Percentiles rank a stretch among this genome's conserved stretches.
Evolutionary conservation across 2,113 vertebrate species (phyloP).

Genomic region (Chionomys nivalis): DNA sequence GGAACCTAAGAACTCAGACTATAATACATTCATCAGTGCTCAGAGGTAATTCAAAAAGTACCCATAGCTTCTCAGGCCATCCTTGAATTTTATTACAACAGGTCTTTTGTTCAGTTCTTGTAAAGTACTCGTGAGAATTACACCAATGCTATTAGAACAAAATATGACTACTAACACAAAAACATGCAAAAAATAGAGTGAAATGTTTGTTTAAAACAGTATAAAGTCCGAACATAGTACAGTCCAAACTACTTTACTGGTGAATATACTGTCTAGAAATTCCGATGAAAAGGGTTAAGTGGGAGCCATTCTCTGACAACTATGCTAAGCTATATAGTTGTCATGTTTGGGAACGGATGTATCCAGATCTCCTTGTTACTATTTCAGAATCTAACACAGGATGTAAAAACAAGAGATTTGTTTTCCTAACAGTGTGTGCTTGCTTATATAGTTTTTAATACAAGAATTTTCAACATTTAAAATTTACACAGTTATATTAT

Average conservation of each 20-base stretch:
- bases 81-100: not conserved
- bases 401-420: not conserved
- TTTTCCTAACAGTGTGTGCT: not conserved
- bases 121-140: not conserved
- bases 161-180: not conserved
- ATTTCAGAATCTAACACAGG: not conserved
- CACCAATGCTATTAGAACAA: not conserved
- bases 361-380: not conserved
- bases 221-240: not conserved
- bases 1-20: not conserved
- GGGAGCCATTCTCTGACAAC: no score
- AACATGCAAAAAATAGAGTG: not conserved
- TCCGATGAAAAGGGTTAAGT: not conserved
- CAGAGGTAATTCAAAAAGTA: not conserved
- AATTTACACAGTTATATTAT: not conserved
- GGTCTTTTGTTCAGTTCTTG: not conserved
- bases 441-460: slow-evolving; percentile 22
- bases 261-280: not conserved
- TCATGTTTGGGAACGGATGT: not conserved
- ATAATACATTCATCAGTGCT: not conserved
- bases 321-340: not conserved
- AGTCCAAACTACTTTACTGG: not conserved
- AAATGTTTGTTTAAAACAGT: not conserved
- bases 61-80: not conserved
- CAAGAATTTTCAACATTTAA: not conserved